Base-by-base conservation (phyloP, 2,888 invertebrate species). In the Pterobdella sp. region DNA sequence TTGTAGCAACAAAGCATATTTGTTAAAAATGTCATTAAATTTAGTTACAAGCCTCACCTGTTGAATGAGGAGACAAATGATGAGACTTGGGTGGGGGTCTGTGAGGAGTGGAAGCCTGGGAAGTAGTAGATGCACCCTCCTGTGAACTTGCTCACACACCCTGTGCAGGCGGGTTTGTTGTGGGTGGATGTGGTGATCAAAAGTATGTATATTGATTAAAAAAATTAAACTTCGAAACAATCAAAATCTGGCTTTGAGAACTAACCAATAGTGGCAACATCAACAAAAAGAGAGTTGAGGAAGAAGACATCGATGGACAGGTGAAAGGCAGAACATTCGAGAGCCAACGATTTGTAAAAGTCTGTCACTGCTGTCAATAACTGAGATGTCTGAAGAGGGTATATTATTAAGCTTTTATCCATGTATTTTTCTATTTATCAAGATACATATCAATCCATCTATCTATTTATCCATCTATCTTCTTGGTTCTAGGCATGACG, bases 241-340 rank as follows among this genome's bases (percentile, higher is more conserved):
- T n/a, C n/a, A n/a, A n/a, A n/a, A n/a, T n/a, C n/a, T n/a, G n/a
- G n/a, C n/a, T 32, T 29, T 31, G 14, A 63, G 31, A 31, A 87
- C 89, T 86, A 82, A 92, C 92, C 91, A 69, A 97, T 87, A 1
- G 96, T 92, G 7, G 97, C 93, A 74, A 98, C 85, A 85, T 99
- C 98, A 67, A 91, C 89, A 84, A 95, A 96, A 83, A 94, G 93
- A 69, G 91, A 89, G 84, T 93, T 94, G 75, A 98, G 86, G 76
- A 96, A 85, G 86, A 98, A 98, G 80, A 98, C 83, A 85, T 99
- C 98, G 1, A 97, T 92, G 4, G 94, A 93, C 70, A 96, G 89
- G 84, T 97, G 96, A 80, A 93, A 94, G 0, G 92, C 94, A 78
- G 94, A 94, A 84, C 96, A 97, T 83, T 98, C 96, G 68, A 98